Evolutionary conservation across 2,113 vertebrate genomes (phyloP), one percentile per base, ranked within the genome.

Genomic region (Neodontobutis hainanensis): DNA sequence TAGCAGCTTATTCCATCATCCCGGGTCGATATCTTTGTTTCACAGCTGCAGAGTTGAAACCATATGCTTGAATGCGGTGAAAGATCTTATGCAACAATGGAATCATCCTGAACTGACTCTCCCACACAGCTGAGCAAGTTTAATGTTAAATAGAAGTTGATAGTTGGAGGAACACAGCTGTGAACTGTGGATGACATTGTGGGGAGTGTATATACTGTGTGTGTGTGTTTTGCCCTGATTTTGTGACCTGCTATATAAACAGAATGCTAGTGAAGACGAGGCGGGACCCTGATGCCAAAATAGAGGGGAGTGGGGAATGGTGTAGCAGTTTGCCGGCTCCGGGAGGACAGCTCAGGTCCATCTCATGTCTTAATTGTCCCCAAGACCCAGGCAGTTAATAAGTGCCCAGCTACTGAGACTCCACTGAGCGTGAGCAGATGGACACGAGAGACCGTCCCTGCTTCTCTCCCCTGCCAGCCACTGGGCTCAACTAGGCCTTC

Each of bases 341-440:
- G 68, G 65, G 64, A 82, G 85, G 84, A 68, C 64, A 6, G 9
- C 6, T 5, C 35, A 11, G 78, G 71, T 78, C 77, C 75, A 78
- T 82, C 77, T 84, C 81, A 65, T 84, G 49, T 85, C 82, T 89
- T 89, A 83, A 90, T 90, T 88, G 76, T 86, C 78, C 70, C 85
- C 10, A 61, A 84, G 75, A 84, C 78, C 58, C 77, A 69, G 62
- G 35, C 46, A 38, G 76, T 75, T 84, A 85, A 87, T 85, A 81
- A 84, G 61, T 65, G 72, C 63, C 68, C 66, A 5, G 6, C 67
- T 58, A 35, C 32, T 68, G 75, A 74, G 68, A 81, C 64, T 62
- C 65, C 64, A 10, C 56, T 45, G 80, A 71, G 75, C 66, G 5
- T 3, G 7, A 85, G 78, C 78, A 87, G 87, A 87, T 85, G 86